Conservation (phyloP, 2,888 invertebrate genomes). For the Agrochola litura region DNA sequence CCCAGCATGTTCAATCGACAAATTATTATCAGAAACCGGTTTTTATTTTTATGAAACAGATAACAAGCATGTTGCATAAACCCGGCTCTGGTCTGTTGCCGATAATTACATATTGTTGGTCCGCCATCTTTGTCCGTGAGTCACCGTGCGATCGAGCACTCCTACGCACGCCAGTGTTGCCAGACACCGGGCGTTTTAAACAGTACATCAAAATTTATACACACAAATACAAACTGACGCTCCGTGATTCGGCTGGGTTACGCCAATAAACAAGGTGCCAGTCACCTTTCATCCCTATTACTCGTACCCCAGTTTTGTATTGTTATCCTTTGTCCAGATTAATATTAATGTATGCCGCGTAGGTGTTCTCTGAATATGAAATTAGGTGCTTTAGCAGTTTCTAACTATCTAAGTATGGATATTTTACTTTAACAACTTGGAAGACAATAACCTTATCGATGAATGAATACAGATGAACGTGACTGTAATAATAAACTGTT, state of each 20-base stretch:
- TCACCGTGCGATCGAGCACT: constrained; percentile 72
- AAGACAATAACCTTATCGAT: constrained; percentile 35
- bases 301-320: constrained; percentile 59
- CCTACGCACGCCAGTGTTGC: constrained; percentile 78
- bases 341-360: constrained; percentile 69
- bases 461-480: constrained; percentile 22
- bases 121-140: constrained; percentile 82
- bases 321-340: constrained; percentile 68
- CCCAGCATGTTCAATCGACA: constrained; percentile 12
- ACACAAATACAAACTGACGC: constrained; percentile 67
- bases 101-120: constrained; percentile 84
- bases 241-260: constrained; percentile 64
- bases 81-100: constrained; percentile 67
- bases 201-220: constrained; percentile 78
- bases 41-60: constrained; percentile 59
- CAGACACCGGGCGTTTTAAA: constrained; percentile 76
- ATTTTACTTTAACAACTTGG: constrained; percentile 34
- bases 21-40: constrained; percentile 45
- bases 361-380: constrained; percentile 70
- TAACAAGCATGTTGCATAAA: constrained; percentile 62
- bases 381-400: constrained; percentile 60
- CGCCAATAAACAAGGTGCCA: constrained; percentile 66
- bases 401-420: constrained; percentile 35
- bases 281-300: constrained; percentile 63
- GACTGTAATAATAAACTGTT: constrained; percentile 15